These are phyloP conservation scores for Haliclona indistincta DNA, from an alignment of 37 sponge, comb jelly and placozoan species.

Conservation along the genomic window DNA sequence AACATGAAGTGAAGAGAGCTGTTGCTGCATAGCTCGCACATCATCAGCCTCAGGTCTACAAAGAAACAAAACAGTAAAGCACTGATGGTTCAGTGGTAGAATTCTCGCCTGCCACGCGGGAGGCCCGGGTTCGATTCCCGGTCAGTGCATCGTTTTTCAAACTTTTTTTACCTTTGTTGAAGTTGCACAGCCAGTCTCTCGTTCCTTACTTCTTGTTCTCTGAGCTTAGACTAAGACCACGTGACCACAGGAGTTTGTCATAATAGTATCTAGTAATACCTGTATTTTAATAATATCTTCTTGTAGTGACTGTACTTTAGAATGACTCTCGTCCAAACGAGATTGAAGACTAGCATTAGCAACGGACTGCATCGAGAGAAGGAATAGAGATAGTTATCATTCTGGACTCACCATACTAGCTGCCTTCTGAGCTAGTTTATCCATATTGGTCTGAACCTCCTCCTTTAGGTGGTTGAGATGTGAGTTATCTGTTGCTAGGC, in stretches of 20 bases:
- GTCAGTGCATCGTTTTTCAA: background rate
- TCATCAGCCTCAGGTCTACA: constrained; percentile 70
- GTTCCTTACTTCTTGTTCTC: constrained; percentile 73
- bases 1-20: constrained; percentile 66
- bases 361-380: constrained; percentile 21
- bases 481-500: constrained; percentile 27
- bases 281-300: constrained; percentile 47
- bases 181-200: constrained; percentile 57
- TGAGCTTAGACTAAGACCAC: constrained; percentile 31
- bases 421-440: constrained; percentile 48
- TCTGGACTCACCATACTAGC: constrained; percentile 26
- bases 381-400: background rate
- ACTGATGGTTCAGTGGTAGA: background rate
- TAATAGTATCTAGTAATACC: constrained; percentile 11
- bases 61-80: background rate
- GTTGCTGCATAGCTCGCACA: constrained; percentile 64
- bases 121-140: no score
- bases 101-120: no score
- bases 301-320: constrained; percentile 34
- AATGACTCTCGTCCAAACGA: constrained; percentile 49
- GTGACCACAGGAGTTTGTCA: background rate
- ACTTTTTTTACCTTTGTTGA: constrained; percentile 46
- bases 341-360: constrained; percentile 26
- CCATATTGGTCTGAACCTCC: background rate
- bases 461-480: constrained; percentile 28